phyloP scores from a whole-genome alignment of 2,113 vertebrate species.

The Ptychochromis oligacanthus region DNA sequence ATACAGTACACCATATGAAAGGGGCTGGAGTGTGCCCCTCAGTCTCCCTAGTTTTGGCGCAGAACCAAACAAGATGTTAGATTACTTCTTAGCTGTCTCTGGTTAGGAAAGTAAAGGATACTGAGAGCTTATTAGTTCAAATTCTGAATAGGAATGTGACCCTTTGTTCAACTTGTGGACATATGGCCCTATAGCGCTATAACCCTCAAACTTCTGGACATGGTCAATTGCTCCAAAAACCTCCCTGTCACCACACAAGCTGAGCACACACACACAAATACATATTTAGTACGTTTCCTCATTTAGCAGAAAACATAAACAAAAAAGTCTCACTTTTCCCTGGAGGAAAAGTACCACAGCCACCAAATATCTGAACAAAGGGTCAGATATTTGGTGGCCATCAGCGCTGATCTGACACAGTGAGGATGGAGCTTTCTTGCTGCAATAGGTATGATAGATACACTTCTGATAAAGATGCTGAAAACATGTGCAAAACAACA shows the following conservation, averaged over 20 bases:
- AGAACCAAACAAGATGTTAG: accelerated
- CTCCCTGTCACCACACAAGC: too few species aligned
- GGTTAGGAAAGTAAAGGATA: too few species aligned
- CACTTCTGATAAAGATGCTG: slow-evolving; percentile 2
- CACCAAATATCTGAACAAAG: background rate
- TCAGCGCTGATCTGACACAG: background rate
- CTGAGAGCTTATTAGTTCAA: too few species aligned
- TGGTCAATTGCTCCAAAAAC: too few species aligned
- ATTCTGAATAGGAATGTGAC: too few species aligned
- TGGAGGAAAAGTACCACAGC: background rate
- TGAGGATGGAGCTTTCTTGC: slow-evolving; percentile 1
- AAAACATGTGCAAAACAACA: background rate
- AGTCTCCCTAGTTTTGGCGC: accelerated
- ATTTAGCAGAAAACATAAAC: too few species aligned
- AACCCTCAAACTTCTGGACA: too few species aligned
- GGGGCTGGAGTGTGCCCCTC: background rate
- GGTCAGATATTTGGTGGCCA: too few species aligned
- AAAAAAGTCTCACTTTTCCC: background rate
- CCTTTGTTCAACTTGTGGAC: too few species aligned
- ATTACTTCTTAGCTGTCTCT: background rate
- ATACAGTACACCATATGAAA: background rate
- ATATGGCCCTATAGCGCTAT: too few species aligned
- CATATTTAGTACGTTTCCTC: slow-evolving; percentile 1
- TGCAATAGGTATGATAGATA: background rate
- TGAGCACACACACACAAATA: background rate